These are phyloP conservation scores for Bombus vancouverensis DNA, from an alignment of 1,140 invertebrate genomes.

Conservation along the genomic window DNA sequence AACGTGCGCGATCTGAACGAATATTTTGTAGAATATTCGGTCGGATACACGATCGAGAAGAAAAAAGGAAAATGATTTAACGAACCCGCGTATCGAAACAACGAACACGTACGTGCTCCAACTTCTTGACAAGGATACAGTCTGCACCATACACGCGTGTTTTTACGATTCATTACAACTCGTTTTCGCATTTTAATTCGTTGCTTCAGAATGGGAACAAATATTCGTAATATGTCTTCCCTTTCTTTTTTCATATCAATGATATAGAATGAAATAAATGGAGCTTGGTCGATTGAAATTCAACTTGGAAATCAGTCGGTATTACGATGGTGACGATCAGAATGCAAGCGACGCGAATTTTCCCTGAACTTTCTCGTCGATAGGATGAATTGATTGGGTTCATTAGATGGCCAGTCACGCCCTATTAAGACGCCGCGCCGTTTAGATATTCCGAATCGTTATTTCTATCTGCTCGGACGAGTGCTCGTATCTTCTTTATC, in stretches of 20 bases:
- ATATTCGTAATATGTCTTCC: no score
- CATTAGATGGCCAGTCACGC: constrained; percentile 28
- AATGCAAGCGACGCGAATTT: neutral
- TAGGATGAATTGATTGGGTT: constrained; percentile 3
- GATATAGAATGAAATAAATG: neutral
- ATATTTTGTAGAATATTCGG: neutral
- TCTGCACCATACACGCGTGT: neutral
- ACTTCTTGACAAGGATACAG: neutral
- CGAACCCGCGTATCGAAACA: neutral
- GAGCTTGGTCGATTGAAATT: neutral
- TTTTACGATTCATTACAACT: neutral
- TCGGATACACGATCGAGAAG: neutral
- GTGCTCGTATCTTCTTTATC: neutral
- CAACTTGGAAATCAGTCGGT: neutral
- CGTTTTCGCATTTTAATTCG: neutral
- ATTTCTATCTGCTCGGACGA: neutral
- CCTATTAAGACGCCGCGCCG: constrained; percentile 1
- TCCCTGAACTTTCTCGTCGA: neutral
- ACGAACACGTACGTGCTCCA: neutral
- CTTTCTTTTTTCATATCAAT: neutral
- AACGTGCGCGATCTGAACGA: neutral
- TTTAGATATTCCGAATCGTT: constrained; percentile 35
- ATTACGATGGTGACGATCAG: neutral
- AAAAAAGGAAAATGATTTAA: neutral
- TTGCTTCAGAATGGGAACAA: neutral